Percentiles rank a stretch among this genome's conserved stretches.
These are phyloP conservation scores for Spisula solida DNA, from an alignment of 2,888 invertebrate genomes.

Conservation along the genomic window DNA sequence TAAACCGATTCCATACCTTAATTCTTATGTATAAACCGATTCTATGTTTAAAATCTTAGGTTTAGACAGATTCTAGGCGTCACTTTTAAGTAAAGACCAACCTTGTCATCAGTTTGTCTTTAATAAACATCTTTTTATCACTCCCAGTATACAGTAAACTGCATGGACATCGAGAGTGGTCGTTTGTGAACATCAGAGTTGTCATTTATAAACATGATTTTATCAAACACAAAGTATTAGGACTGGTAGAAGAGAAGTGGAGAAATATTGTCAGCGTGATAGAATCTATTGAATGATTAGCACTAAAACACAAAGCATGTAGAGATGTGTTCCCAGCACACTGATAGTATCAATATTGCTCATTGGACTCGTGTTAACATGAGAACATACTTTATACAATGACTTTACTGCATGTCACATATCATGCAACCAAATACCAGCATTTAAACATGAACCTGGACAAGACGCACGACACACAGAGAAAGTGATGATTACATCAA, in stretches of 20 bases:
- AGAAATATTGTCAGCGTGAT: not conserved
- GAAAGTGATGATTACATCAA: not conserved
- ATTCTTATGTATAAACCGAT: no score
- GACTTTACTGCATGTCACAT: not conserved
- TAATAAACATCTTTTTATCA: no score
- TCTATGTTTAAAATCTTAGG: no score
- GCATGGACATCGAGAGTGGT: no score
- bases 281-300: not conserved
- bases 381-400: not conserved
- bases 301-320: constrained; percentile 13
- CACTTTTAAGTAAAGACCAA: no score
- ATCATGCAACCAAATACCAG: not conserved
- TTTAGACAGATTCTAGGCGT: no score
- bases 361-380: not conserved
- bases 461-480: not conserved
- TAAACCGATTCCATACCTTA: no score
- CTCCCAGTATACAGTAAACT: no score
- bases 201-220: not conserved
- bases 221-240: not conserved
- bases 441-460: not conserved
- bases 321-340: not conserved
- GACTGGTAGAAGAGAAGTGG: not conserved
- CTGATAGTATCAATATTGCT: not conserved
- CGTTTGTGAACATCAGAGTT: no score
- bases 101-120: no score